phyloP scores from a whole-genome alignment of 2,113 vertebrate species.

The Thalassoma bifasciatum region DNA sequence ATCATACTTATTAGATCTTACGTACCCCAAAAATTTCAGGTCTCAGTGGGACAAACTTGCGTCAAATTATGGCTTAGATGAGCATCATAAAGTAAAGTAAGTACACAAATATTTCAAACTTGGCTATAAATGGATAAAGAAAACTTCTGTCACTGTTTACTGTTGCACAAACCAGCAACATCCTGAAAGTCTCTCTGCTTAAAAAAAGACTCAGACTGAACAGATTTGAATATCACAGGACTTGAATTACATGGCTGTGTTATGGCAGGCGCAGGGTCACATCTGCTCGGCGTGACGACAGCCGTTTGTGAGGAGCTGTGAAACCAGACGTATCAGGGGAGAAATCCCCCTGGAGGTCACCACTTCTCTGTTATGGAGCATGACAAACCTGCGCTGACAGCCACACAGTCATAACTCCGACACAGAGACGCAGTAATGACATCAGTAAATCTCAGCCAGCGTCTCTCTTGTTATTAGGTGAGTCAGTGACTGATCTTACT shows the following conservation, averaged over 20 bases:
- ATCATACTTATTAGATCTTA: too few relatives aligned
- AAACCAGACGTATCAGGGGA: slow-evolving; percentile 66
- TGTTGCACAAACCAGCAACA: not conserved
- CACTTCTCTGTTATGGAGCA: slow-evolving; percentile 50
- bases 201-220: not conserved
- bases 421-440: slow-evolving; percentile 43
- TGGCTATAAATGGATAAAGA: not conserved
- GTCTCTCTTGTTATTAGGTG: slow-evolving; percentile 64
- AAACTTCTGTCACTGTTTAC: not conserved
- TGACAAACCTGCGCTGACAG: slow-evolving; percentile 60
- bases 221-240: slow-evolving; percentile 43
- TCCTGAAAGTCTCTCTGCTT: not conserved
- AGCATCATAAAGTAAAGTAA: not conserved
- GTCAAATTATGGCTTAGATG: not conserved
- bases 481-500: slow-evolving; percentile 35
- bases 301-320: slow-evolving; percentile 54
- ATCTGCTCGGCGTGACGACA: slow-evolving; percentile 67
- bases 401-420: slow-evolving; percentile 49
- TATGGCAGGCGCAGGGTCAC: slow-evolving; percentile 39
- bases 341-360: slow-evolving; percentile 61
- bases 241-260: slow-evolving; percentile 43
- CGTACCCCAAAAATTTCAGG: too few relatives aligned
- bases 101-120: not conserved
- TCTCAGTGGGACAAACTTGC: too few relatives aligned
- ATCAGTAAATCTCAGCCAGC: slow-evolving; percentile 50